A percentile compares a stretch with the other conserved stretches of the same genome.
Evolutionary conservation across 2,888 invertebrate species (phyloP).

Genomic region (Pandemis corylana): DNA sequence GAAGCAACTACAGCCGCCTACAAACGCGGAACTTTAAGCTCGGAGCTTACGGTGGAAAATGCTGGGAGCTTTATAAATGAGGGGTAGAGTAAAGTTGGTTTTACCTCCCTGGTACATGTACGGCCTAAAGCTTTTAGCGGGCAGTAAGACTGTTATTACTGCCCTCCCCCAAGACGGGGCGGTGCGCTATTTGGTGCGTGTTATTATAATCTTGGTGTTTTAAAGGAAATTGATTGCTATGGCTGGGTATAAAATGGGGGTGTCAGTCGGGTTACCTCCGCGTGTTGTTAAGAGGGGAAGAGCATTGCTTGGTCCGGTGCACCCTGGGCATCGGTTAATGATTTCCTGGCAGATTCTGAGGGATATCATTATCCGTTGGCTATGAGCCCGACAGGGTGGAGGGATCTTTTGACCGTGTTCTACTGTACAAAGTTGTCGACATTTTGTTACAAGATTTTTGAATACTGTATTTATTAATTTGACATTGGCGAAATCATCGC

Average conservation of each 20-base stretch:
- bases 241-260: background rate
- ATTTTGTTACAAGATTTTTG: too few relatives aligned
- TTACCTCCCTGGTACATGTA: background rate
- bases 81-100: background rate
- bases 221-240: background rate
- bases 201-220: background rate
- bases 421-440: too few relatives aligned
- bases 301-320: too few relatives aligned
- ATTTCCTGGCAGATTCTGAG: too few relatives aligned
- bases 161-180: background rate
- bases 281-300: too few relatives aligned
- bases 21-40: background rate
- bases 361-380: too few relatives aligned
- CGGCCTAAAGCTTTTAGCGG: conserved; percentile 8
- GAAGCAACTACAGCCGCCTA: background rate
- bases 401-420: too few relatives aligned
- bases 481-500: too few relatives aligned
- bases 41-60: background rate
- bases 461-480: too few relatives aligned
- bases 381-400: too few relatives aligned
- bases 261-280: too few relatives aligned
- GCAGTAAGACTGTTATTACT: conserved; percentile 7
- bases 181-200: background rate
- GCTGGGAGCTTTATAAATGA: background rate
- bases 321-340: too few relatives aligned